phyloP scores from a whole-genome alignment of 2,797 vertebrate genomes.

The Neoniphon sammara region DNA sequence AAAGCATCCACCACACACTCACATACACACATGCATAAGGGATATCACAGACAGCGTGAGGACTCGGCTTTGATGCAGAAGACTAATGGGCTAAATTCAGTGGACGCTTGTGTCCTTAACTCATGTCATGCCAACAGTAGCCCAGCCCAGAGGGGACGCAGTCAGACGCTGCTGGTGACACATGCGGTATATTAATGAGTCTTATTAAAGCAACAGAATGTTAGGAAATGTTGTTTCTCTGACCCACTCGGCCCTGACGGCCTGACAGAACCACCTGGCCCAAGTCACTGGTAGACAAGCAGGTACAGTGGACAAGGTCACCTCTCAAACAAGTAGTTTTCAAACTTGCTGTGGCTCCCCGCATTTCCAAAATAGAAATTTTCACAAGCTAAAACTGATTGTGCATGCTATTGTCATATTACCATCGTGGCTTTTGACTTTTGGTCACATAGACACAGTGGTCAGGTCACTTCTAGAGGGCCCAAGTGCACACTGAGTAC shows the following conservation, averaged over 20 bases:
- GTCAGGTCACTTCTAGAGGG: not conserved
- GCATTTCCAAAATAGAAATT: constrained; percentile 24
- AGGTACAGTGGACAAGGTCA: constrained; percentile 65
- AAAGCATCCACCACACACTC: not conserved
- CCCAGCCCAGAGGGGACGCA: constrained; percentile 63
- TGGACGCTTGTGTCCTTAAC: constrained; percentile 53
- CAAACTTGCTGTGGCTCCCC: constrained; percentile 21
- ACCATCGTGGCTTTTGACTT: not conserved
- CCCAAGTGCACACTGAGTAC: not conserved
- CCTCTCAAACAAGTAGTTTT: constrained; percentile 50
- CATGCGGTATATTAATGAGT: constrained; percentile 76
- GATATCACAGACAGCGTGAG: constrained; percentile 33
- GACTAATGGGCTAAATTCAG: constrained; percentile 49
- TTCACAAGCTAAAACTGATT: constrained; percentile 12
- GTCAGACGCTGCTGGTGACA: constrained; percentile 69
- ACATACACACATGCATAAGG: constrained; percentile 8
- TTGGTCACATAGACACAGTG: not conserved
- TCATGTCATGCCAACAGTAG: constrained; percentile 61
- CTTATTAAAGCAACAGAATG: constrained; percentile 73
- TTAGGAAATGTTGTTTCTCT: constrained; percentile 66
- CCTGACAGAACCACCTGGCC: constrained; percentile 73
- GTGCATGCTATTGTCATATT: not conserved
- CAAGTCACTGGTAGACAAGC: constrained; percentile 58
- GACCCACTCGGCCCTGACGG: constrained; percentile 62
- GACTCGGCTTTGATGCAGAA: constrained; percentile 34